Percentiles rank a stretch among this genome's conserved stretches.
Evolutionary conservation across 2,888 invertebrate genomes (phyloP).

Genomic region (Lasioglossum leucozonium): DNA sequence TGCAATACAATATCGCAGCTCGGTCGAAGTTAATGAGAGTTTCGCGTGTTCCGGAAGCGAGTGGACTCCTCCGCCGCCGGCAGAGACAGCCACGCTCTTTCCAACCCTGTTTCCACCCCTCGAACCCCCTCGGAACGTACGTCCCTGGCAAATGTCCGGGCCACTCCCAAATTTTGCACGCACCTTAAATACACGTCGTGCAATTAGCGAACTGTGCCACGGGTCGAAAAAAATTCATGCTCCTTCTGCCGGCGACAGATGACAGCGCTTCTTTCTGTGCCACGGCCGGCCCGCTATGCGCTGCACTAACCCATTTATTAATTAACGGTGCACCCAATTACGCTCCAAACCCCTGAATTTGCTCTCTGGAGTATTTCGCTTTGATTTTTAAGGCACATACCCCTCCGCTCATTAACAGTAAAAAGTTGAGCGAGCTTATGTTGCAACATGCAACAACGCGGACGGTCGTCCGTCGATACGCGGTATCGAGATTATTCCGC

Average conservation of each 20-base stretch:
- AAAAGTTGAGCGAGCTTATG: too few relatives aligned
- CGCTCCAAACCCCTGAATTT: not conserved
- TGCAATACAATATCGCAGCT: constrained; percentile 61
- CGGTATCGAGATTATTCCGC: constrained; percentile 41
- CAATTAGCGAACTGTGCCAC: constrained; percentile 69
- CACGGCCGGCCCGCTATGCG: not conserved
- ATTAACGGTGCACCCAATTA: not conserved
- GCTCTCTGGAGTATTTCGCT: not conserved
- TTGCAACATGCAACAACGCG: not conserved
- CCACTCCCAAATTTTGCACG: constrained; percentile 79
- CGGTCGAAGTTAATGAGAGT: constrained; percentile 79
- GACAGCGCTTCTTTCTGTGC: constrained; percentile 1
- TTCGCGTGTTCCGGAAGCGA: constrained; percentile 80
- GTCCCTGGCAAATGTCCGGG: constrained; percentile 54
- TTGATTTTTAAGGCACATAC: not conserved
- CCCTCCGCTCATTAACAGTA: not conserved
- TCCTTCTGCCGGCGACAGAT: constrained; percentile 9
- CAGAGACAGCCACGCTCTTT: constrained; percentile 50
- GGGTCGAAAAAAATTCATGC: constrained; percentile 41
- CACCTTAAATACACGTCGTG: constrained; percentile 71
- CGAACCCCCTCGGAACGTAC: constrained; percentile 25
- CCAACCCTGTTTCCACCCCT: constrained; percentile 33
- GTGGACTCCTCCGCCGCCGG: constrained; percentile 68
- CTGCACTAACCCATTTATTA: not conserved
- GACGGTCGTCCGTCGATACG: constrained; percentile 10